A percentile compares a stretch with the other conserved stretches of the same genome.
These are phyloP conservation scores for Phaethornis superciliosus DNA, from an alignment of 2,113 vertebrate species.

Conservation along the genomic window DNA sequence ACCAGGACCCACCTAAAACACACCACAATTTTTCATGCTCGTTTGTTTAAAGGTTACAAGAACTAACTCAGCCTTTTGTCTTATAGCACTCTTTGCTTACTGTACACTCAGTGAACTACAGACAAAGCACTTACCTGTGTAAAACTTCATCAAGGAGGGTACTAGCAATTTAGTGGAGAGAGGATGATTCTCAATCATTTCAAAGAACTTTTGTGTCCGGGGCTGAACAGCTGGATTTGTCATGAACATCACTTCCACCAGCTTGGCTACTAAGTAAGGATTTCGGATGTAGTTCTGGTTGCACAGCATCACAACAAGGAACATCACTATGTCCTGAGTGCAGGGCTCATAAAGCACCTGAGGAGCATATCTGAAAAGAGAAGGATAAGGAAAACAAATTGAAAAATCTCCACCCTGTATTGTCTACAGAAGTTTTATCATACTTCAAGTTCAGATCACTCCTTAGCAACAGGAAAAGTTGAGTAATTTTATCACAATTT, in stretches of 20 bases:
- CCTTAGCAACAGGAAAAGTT: background rate
- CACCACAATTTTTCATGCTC: too few species aligned
- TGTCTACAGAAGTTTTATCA: background rate
- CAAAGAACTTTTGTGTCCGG: conserved; percentile 95
- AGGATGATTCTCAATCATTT: conserved; percentile 98
- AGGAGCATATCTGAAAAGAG: conserved; percentile 88
- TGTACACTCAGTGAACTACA: background rate
- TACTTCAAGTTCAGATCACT: background rate
- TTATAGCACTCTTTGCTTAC: background rate
- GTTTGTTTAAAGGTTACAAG: background rate
- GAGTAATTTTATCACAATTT: background rate
- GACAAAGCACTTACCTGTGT: conserved; percentile 83
- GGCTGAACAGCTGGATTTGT: conserved; percentile 97
- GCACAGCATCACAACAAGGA: conserved; percentile 97
- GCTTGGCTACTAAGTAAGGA: conserved; percentile 95
- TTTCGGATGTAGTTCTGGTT: conserved; percentile 99
- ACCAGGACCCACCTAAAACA: background rate
- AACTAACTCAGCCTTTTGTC: background rate
- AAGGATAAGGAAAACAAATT: background rate
- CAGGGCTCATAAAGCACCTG: conserved; percentile 98
- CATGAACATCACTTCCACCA: conserved; percentile 98
- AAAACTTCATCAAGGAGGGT: conserved; percentile 99
- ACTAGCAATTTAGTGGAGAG: conserved; percentile 92
- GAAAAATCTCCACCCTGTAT: background rate
- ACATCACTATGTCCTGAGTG: conserved; percentile 95